Evolutionary conservation across 2,113 vertebrate species (phyloP).

Genomic region (Alligator sinensis): DNA sequence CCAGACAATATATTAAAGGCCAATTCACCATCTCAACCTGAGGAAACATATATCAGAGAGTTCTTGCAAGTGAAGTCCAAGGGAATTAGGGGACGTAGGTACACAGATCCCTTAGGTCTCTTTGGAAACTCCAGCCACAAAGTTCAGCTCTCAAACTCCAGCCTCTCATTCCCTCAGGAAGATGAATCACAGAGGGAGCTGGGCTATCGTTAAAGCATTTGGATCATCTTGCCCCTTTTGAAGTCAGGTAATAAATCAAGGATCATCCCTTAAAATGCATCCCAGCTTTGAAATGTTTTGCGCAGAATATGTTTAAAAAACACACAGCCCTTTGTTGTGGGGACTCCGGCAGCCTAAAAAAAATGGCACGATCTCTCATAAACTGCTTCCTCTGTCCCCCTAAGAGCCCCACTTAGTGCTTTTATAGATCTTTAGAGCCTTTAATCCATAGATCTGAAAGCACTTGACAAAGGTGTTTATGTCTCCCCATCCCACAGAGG

Average conservation of each 20-base stretch:
- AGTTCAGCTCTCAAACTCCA: not conserved
- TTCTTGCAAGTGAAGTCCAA: not conserved
- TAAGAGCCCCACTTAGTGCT: accelerated
- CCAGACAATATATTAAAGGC: no score
- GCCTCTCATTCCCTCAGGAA: accelerated
- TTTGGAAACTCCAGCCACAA: accelerated
- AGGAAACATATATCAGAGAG: no score
- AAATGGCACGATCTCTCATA: not conserved
- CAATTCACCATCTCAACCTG: no score
- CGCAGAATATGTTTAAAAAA: not conserved
- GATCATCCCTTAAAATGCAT: not conserved
- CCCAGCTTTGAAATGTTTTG: not conserved
- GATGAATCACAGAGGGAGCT: not conserved
- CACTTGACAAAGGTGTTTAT: accelerated
- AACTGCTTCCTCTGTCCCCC: accelerated
- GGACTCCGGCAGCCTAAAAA: not conserved
- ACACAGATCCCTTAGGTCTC: accelerated
- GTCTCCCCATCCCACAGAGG: accelerated
- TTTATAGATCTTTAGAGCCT: not conserved
- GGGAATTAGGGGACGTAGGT: accelerated
- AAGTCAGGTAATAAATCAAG: not conserved
- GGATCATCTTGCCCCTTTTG: accelerated
- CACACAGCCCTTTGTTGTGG: not conserved
- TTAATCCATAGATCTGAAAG: not conserved
- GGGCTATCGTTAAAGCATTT: accelerated